A percentile compares a stretch with the other conserved stretches of the same genome.
These are phyloP conservation scores for human (Homo sapiens) DNA, from an alignment of 2,113 vertebrate genomes.

Conservation along the genomic window DNA sequence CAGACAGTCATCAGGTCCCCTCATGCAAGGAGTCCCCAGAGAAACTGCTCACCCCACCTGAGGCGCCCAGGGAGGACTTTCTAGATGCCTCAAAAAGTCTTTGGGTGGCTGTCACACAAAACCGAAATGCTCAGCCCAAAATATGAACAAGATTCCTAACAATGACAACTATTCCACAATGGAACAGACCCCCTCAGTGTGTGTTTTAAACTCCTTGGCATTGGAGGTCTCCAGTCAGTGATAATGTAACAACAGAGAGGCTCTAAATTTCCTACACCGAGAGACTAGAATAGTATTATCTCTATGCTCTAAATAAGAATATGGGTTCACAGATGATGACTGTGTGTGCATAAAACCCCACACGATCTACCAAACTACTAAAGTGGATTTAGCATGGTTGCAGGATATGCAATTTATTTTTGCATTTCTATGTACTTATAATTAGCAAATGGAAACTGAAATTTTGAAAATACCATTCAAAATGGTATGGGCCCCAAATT, in stretches of 20 bases:
- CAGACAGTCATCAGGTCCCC: neutral
- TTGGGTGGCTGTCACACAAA: neutral
- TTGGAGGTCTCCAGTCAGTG: neutral
- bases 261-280: neutral
- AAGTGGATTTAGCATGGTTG: neutral
- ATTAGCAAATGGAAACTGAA: neutral
- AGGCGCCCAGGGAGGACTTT: neutral
- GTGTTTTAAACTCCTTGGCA: neutral
- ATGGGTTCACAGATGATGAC: neutral
- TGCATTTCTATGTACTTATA: neutral
- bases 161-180: neutral
- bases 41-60: neutral
- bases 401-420: neutral
- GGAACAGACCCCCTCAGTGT: neutral
- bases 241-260: neutral
- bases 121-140: neutral
- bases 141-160: neutral
- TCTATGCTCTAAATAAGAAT: neutral
- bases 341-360: neutral
- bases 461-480: neutral
- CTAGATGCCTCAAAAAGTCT: neutral
- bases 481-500: neutral
- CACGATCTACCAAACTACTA: neutral
- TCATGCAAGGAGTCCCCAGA: too few species aligned
- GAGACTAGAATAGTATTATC: neutral